Evolutionary conservation across 2,113 vertebrate species (phyloP), one percentile per base, ranked within the genome.

Genomic region (Origma solitaria): DNA sequence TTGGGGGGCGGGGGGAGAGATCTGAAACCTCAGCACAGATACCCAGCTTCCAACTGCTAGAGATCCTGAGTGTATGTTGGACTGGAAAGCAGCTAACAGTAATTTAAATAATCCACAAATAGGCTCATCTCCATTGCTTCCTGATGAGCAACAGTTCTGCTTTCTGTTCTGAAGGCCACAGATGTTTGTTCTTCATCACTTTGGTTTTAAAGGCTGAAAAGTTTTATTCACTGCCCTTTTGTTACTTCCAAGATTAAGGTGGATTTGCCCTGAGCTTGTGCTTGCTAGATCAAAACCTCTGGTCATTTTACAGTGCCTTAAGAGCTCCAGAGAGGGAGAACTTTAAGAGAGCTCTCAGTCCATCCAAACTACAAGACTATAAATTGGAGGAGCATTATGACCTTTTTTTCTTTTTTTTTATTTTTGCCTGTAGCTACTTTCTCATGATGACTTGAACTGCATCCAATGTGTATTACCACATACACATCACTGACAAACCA

Each of bases 221-320:
- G 35, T 51, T 72, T 60, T 81, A 38, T n/a, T 64, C 2, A 2
- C 45, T 54, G 12, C 6, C 22, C 9, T 83, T 82, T 62, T 6
- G 10, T 38, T 40, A 25, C 22, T 54, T 79, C 35, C 23, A 83
- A 58, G 47, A 56, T 56, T 62, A 51, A 78, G 64, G 72, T 65
- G 50, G 30, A n/a, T 77, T 90, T 69, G 27, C 31, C 42, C 47
- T 44, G 44, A 73, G 33, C 21, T 88, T 31, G 12, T 44, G 38
- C 12, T 54, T 28, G 5, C 33, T 47, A 28, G 45, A 70, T 65
- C 58, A 61, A 73, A 70, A 27, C 51, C 4, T 35, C 13, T 31
- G 0, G 0, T 15, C 5, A 1, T 69, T 42, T 82, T 15, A 44
- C 3, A 6, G 16, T 25, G 60, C 35, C 45, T 60, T 51, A 7